Evolutionary conservation across 2,113 vertebrate species (phyloP), one percentile per base, ranked within the genome.

Genomic region (Hippolais icterina): DNA sequence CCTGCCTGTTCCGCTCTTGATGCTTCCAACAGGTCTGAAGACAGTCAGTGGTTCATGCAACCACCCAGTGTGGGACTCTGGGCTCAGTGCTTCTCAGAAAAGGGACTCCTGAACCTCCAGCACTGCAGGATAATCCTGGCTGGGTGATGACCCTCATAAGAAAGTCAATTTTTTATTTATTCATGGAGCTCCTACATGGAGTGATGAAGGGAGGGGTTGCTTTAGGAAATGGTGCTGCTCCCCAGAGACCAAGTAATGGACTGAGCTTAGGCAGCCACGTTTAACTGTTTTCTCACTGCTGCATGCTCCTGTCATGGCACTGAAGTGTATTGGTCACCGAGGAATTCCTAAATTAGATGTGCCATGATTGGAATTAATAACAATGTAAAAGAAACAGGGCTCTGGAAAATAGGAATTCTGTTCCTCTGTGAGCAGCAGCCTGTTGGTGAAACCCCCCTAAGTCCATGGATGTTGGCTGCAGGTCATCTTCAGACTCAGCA

Each of bases 301-400:
- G 15, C 49, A 15, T 1, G 6, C 22, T 77, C 79, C 65, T 78
- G 49, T 64, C 88, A 22, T 10, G 64, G 72, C 70, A 75, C 52
- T 44, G 29, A 90, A 71, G 82, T 44, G 37, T 42, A 42, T 24
- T 83, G 86, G 47, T 72, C 93, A 84, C 70, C 0, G 0, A 90
- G 86, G 93, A 94, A 82, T 94, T 81, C 65, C 81, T 56, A 61
- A 92, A 92, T 95, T 87, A 93, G 86, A 68, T 84, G 53, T 49
- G 56, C 57, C 80, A 35, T 76, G 69, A 92, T 47, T 64, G 42
- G 72, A 89, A 81, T 90, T 89, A 92, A 90, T 59, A 92, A 50
- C 41, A 54, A 59, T 11, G 61, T 57, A 39, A 90, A 86, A 75
- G 83, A 83, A 92, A 49, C 25, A 28, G 23, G 3, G 12, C 24